These are phyloP conservation scores for Drosophila ananassae DNA, from an alignment of 1,140 invertebrate species.

Conservation along the genomic window DNA sequence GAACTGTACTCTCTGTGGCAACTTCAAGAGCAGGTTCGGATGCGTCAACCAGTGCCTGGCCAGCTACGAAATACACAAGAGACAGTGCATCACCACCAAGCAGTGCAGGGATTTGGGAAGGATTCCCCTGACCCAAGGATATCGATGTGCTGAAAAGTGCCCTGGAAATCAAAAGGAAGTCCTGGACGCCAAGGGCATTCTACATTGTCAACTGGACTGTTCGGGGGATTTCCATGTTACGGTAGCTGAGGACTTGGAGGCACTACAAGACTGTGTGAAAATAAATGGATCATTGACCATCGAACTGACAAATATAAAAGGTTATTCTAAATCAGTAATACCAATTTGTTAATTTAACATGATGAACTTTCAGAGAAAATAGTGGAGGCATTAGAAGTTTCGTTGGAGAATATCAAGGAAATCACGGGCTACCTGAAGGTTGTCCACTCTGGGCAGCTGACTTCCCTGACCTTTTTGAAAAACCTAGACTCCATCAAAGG, in stretches of 20 bases:
- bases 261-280: constrained; percentile 58
- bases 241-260: constrained; percentile 36
- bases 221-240: constrained; percentile 58
- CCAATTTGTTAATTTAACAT: background rate
- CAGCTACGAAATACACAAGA: constrained; percentile 53
- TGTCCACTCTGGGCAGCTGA: constrained; percentile 89
- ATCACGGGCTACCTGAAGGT: constrained; percentile 92
- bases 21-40: constrained; percentile 18
- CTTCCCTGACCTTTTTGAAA: constrained; percentile 91
- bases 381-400: constrained; percentile 87
- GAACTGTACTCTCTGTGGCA: constrained; percentile 63
- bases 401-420: constrained; percentile 89
- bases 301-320: constrained; percentile 61
- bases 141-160: constrained; percentile 57
- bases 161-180: constrained; percentile 58
- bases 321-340: constrained; percentile 25
- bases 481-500: constrained; percentile 83
- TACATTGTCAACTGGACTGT: constrained; percentile 57
- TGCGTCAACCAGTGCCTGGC: constrained; percentile 64
- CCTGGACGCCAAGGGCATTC: constrained; percentile 16
- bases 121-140: constrained; percentile 52
- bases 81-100: constrained; percentile 47
- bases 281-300: constrained; percentile 75
- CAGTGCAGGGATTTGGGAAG: constrained; percentile 55
- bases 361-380: constrained; percentile 56